Evolutionary conservation across 2,888 invertebrate species (phyloP), one percentile per base, ranked within the genome.

Genomic region (Eupithecia dodoneata): DNA sequence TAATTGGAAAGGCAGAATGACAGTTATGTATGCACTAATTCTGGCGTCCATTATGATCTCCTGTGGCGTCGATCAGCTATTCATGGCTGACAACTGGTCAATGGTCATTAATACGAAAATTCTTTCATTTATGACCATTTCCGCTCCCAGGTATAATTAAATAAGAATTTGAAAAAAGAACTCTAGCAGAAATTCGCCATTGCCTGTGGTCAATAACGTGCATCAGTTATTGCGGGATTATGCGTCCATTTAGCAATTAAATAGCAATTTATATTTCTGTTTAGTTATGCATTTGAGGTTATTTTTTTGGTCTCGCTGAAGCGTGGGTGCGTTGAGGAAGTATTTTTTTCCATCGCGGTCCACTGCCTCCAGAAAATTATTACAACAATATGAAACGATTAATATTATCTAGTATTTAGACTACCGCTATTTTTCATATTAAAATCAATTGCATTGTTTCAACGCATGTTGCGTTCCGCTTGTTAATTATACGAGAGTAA

Each of bases 231-330:
- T 74, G 70, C 70, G 47, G 70, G 70, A 70, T 70, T 45, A 70
- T 70, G 70, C 70, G 45, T 70, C 45, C 70, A 45, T 44, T 69
- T 45, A 4, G 69, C 80, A 81, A 80, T 80, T 81, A 80, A 75
- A 69, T 59, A 59, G 80, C 72, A 79, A 79, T 79, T 76, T 76
- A 81, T 77, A 79, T 79, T 76, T 76, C 74, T 81, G 70, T 82
- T 80, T 74, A 80, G 75, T 76, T 76, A 72, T 79, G 75, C 74
- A 70, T 70, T 70, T 70, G 70, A 45, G 63, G 12, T 41, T 4
- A 71, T 72, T 78, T 81, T 79, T 79, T 77, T 52, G 18, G 41
- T 42, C 55, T 76, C 76, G 75, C 70, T 70, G 70, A 47, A 70
- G 72, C 74, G 67, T 70, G 41, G 65, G 72, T 47, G 78, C 73